phyloP scores from a whole-genome alignment of 2,888 invertebrate genomes.

The Megamerina dolium region DNA sequence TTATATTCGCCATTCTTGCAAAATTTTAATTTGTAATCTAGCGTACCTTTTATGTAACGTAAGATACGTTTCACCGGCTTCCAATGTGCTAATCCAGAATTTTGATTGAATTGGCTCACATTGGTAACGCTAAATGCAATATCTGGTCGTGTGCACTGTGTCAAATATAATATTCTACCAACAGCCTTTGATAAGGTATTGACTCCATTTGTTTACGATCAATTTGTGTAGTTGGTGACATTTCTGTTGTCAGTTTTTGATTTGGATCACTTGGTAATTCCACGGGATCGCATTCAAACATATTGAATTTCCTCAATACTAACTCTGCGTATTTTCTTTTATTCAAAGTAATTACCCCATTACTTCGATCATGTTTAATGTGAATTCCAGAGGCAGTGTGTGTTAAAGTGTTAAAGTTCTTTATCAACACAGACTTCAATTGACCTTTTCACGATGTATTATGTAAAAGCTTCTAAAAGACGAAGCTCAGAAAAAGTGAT shows the following conservation, averaged over 20 bases:
- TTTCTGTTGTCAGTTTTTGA: conserved; percentile 11
- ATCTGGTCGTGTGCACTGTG: no score
- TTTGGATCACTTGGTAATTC: conserved; percentile 7
- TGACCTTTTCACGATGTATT: conserved; percentile 3
- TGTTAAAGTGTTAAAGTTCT: conserved; percentile 8
- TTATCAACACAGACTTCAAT: conserved; percentile 3
- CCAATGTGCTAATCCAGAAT: conserved; percentile 4
- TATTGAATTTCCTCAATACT: no score
- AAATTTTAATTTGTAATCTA: conserved; percentile 1
- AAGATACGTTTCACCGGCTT: conserved; percentile 3
- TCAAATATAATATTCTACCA: conserved; percentile 2
- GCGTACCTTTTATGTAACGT: conserved; percentile 4
- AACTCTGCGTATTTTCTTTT: no score
- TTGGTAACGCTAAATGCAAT: no score
- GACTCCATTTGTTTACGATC: conserved; percentile 1
- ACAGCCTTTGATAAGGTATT: conserved; percentile 3
- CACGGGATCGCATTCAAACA: conserved; percentile 2
- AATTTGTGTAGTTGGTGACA: conserved; percentile 9
- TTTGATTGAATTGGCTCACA: conserved; percentile 2
- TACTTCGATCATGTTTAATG: no score
- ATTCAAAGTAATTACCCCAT: no score
- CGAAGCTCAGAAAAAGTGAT: no score
- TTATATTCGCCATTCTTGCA: background rate
- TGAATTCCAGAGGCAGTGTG: conserved; percentile 6
- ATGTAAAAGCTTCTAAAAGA: conserved; percentile 11